These are phyloP conservation scores for Neotragus pygmaeus DNA, from an alignment of 2,113 vertebrate species.

Conservation along the genomic window DNA sequence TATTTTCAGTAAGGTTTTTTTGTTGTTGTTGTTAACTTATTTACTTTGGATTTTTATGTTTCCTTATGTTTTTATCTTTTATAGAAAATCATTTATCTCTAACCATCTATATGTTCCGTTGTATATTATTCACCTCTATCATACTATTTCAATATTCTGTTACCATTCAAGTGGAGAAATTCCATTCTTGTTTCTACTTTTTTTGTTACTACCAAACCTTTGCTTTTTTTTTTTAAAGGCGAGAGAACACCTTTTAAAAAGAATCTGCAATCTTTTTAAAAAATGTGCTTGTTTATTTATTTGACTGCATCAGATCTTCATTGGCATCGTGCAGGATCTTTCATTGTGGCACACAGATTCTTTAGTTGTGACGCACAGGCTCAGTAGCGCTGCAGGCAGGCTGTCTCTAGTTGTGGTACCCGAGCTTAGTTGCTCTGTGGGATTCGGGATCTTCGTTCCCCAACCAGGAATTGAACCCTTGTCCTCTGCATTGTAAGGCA, in stretches of 20 bases:
- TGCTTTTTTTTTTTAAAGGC: background rate
- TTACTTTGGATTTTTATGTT: background rate
- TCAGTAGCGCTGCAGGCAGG: background rate
- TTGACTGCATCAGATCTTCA: background rate
- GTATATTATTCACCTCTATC: background rate
- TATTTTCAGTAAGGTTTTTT: background rate
- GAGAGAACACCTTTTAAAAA: background rate
- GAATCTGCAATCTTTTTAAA: background rate
- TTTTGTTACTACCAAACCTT: background rate
- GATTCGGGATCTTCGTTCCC: background rate
- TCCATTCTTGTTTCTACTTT: background rate
- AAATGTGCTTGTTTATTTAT: background rate
- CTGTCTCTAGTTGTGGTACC: background rate
- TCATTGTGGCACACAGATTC: fast-evolving
- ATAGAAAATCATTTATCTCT: background rate
- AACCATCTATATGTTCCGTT: background rate
- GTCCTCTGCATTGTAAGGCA: background rate
- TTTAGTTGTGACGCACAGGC: background rate
- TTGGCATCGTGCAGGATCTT: background rate
- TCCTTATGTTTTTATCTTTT: background rate
- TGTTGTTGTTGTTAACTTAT: background rate
- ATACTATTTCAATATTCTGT: background rate
- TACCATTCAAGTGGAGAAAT: background rate
- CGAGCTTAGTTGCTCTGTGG: background rate
- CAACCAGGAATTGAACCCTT: background rate